A percentile compares a stretch with the other conserved stretches of the same genome.
Evolutionary conservation across 2,113 vertebrate genomes (phyloP).

Genomic region (Illadopsis cleaveri): DNA sequence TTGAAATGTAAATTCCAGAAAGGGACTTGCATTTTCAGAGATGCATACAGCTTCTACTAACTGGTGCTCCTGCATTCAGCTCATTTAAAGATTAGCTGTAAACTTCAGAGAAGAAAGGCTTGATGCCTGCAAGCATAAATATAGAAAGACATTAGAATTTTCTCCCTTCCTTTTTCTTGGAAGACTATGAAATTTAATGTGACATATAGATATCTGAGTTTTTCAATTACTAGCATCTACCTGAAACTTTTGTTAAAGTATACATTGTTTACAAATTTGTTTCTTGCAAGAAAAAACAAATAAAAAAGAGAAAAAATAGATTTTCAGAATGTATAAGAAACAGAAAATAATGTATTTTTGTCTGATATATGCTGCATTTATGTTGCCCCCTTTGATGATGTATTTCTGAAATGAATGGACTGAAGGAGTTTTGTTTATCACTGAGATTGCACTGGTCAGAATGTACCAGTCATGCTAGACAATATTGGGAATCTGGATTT

Average conservation of each 20-base stretch:
- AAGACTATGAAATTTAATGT: neutral
- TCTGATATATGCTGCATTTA: neutral
- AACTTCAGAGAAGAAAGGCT: conserved; percentile 16
- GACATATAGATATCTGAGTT: neutral
- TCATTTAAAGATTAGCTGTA: conserved; percentile 43
- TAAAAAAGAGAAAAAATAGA: neutral
- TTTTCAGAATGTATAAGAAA: neutral
- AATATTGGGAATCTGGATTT: neutral
- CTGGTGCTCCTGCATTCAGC: neutral
- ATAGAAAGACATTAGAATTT: neutral
- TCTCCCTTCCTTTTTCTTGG: neutral
- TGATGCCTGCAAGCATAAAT: conserved; percentile 29
- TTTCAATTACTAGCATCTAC: neutral
- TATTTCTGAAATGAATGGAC: neutral
- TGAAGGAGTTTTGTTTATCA: neutral
- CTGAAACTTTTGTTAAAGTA: neutral
- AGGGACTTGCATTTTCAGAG: conserved; percentile 6
- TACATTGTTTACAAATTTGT: neutral
- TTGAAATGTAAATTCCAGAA: conserved; percentile 44
- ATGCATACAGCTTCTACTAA: neutral
- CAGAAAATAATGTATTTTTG: neutral
- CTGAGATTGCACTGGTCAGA: neutral
- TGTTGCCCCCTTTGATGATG: neutral
- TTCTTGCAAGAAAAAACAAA: neutral
- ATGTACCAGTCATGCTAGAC: neutral